Evolutionary conservation across 2,888 invertebrate species (phyloP), one percentile per base, ranked within the genome.

Genomic region (Polyploca ridens): DNA sequence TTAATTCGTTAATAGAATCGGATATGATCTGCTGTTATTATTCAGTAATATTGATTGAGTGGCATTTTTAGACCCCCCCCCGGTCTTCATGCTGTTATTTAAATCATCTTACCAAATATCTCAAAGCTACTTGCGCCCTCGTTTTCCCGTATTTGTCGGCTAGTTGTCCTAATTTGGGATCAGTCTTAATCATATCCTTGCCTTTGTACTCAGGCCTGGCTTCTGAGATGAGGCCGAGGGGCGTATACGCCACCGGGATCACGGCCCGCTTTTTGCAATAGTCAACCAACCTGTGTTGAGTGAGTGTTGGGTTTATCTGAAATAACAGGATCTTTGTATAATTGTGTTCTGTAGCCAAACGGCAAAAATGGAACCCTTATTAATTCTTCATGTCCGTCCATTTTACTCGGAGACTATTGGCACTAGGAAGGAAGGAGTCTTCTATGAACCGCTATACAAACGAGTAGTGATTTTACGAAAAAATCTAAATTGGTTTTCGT

Each of bases 211-310:
- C 94, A 35, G 85, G 94, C 77, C 89, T 82, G 58, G 86, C 95
- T 82, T 79, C 92, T 62, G 79, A 95, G 81, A 86, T 90, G 79
- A 79, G 95, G 77, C 79, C 96, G 76, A 98, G 89, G 0, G 98
- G 97, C 41, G 97, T 96, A 83, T 97, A 98, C 0, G 95, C 98
- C 59, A 95, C 96, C 63, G 98, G 87, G 3, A 94, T 86, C 19
- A 98, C 95, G 0, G 93, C 95, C 14, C 94, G 91, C 58, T 95
- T 84, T 70, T 95, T 95, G 83, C 98, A 97, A 74, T 95, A 97
- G 8, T 96, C 91, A 0, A 96, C 96, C 64, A 98, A 80, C 68
- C 96, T 94, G 71, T 95, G 95, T 77, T 98, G 96, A 54, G 96
- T 96, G 7, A 97, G 83, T 35, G 97, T 96, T 0, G 97, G 96